phyloP scores from a whole-genome alignment of 2,113 vertebrate genomes.

The Cephalopholis sonnerati region DNA sequence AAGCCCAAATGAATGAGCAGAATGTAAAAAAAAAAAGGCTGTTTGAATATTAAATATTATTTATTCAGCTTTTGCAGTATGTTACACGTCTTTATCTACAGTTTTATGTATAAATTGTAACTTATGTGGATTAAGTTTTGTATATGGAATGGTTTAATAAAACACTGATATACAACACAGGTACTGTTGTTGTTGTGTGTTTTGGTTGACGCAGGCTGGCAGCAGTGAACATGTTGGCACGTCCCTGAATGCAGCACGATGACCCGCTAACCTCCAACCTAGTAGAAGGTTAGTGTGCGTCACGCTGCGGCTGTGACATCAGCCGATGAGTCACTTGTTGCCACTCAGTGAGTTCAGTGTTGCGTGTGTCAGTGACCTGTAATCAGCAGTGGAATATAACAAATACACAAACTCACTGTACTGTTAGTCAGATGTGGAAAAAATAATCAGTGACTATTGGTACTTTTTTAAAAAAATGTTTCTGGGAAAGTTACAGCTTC shows the following conservation, averaged over 20 bases:
- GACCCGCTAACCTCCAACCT: background rate
- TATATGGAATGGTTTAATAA: constrained; percentile 81
- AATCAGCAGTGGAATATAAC: background rate
- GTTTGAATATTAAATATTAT: constrained; percentile 68
- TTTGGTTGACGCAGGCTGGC: background rate
- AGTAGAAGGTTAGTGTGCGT: background rate
- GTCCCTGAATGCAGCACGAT: background rate
- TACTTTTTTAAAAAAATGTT: too few relatives aligned
- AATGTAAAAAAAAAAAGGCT: constrained; percentile 38
- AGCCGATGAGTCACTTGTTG: background rate
- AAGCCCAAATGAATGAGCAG: constrained; percentile 25
- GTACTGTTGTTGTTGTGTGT: constrained; percentile 1
- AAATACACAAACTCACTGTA: too few relatives aligned
- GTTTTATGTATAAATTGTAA: constrained; percentile 67
- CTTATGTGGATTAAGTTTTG: constrained; percentile 70
- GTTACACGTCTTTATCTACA: constrained; percentile 63
- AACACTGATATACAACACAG: constrained; percentile 44
- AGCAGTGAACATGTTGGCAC: background rate
- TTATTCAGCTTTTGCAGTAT: constrained; percentile 66
- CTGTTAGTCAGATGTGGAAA: too few relatives aligned
- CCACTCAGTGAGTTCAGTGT: too few relatives aligned
- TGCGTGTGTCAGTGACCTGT: too few relatives aligned
- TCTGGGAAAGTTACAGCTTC: too few relatives aligned
- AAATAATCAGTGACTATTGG: too few relatives aligned
- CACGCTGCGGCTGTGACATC: background rate